phyloP scores from a whole-genome alignment of 2,888 invertebrate species.

The Xiphydria camelus region DNA sequence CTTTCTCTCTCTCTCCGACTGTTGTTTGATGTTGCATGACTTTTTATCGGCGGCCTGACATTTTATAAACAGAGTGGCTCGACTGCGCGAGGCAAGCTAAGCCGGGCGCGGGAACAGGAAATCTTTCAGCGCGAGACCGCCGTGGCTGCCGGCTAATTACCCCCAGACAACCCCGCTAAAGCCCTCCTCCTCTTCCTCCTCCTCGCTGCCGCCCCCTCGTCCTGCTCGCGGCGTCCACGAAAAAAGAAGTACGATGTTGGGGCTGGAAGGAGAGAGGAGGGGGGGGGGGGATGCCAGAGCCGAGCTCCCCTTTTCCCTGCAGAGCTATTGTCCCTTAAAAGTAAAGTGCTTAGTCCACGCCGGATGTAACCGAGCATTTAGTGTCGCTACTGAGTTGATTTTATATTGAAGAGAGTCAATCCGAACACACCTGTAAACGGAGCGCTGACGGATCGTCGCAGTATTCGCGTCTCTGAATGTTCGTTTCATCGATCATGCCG shows the following conservation, averaged over 20 bases:
- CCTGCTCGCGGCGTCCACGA: constrained; percentile 15
- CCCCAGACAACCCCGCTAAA: constrained; percentile 29
- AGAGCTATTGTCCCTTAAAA: constrained; percentile 45
- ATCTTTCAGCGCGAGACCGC: constrained; percentile 31
- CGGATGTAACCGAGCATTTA: constrained; percentile 16
- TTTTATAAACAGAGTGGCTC: constrained; percentile 55
- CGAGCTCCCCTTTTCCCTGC: constrained; percentile 22
- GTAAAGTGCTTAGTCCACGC: constrained; percentile 37
- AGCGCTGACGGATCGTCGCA: not conserved
- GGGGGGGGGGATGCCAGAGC: constrained; percentile 24
- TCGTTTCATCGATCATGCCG: too few relatives aligned
- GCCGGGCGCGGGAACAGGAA: constrained; percentile 27
- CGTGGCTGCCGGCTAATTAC: constrained; percentile 41
- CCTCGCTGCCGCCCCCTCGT: constrained; percentile 8
- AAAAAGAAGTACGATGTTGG: constrained; percentile 8
- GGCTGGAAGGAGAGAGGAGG: constrained; percentile 28
- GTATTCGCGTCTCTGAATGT: not conserved
- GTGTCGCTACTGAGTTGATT: constrained; percentile 1
- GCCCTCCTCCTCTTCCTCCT: constrained; percentile 11
- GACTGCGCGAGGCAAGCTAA: constrained; percentile 18
- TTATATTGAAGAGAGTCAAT: not conserved
- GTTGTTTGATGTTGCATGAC: constrained; percentile 59
- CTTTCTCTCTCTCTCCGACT: constrained; percentile 24
- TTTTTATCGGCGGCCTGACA: constrained; percentile 63
- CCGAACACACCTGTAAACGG: not conserved